Conservation (phyloP, 37 sponge, comb jelly and placozoan species). For the Bolinopsis microptera region DNA sequence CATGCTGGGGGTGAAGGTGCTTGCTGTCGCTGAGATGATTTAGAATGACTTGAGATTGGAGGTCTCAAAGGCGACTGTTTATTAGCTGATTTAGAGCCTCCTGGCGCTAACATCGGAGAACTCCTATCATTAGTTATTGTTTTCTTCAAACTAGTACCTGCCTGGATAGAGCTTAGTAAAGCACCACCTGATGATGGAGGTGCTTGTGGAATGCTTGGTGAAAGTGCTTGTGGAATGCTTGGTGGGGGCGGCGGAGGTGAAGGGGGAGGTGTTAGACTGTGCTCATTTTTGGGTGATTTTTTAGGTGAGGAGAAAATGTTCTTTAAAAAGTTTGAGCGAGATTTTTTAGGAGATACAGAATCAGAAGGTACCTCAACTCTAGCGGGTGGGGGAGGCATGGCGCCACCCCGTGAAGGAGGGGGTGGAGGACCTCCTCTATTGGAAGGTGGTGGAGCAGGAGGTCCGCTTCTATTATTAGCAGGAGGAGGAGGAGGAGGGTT, state of each 20-base stretch:
- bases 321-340: not conserved
- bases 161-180: not conserved
- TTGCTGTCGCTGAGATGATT: not conserved
- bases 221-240: not conserved
- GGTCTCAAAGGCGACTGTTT: not conserved
- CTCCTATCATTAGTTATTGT: not conserved
- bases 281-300: not conserved
- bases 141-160: not conserved
- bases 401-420: not conserved
- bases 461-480: not conserved
- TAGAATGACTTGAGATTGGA: not conserved
- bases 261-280: not conserved
- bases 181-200: not conserved
- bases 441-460: constrained; percentile 10
- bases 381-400: constrained; percentile 20
- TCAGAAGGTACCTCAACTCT: constrained; percentile 10
- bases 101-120: not conserved
- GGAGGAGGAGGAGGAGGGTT: constrained; percentile 37
- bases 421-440: constrained; percentile 17
- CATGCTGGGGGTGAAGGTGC: not conserved
- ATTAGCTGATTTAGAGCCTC: not conserved
- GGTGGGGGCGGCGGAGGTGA: not conserved
- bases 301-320: not conserved
- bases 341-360: not conserved
- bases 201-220: not conserved